phyloP scores from a whole-genome alignment of 2,888 invertebrate genomes.

The Epistrophe grossulariae region DNA sequence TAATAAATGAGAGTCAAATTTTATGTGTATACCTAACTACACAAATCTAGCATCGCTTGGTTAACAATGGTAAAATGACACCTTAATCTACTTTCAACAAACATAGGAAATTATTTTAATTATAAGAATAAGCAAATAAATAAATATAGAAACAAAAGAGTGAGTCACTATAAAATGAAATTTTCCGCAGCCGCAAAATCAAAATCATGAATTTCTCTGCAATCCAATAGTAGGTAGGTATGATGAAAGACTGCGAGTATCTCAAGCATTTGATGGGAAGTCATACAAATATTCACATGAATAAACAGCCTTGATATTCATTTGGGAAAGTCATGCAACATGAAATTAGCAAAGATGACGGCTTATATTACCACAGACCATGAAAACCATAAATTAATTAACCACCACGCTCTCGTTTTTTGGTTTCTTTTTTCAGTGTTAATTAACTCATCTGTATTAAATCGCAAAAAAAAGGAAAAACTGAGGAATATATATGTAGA shows the following conservation, averaged over 20 bases:
- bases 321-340: conserved; percentile 75
- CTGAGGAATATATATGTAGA: not conserved
- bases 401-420: conserved; percentile 71
- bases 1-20: no score
- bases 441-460: conserved; percentile 65
- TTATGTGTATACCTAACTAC: no score
- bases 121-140: conserved; percentile 27
- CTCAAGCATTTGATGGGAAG: conserved; percentile 69
- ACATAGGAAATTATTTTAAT: conserved; percentile 50
- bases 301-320: conserved; percentile 74
- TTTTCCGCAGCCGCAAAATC: conserved; percentile 9
- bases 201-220: conserved; percentile 49
- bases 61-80: conserved; percentile 13
- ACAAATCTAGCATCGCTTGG: no score
- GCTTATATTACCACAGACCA: conserved; percentile 72
- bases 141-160: conserved; percentile 15
- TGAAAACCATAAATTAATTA: conserved; percentile 72
- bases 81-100: conserved; percentile 35
- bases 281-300: conserved; percentile 70
- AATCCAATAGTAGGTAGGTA: conserved; percentile 22
- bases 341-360: conserved; percentile 66
- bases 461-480: conserved; percentile 18
- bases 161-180: conserved; percentile 41
- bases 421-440: conserved; percentile 57
- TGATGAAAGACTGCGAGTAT: conserved; percentile 48